These are phyloP conservation scores for Poecile montanus DNA, from an alignment of 2,797 vertebrate species.

Conservation along the genomic window DNA sequence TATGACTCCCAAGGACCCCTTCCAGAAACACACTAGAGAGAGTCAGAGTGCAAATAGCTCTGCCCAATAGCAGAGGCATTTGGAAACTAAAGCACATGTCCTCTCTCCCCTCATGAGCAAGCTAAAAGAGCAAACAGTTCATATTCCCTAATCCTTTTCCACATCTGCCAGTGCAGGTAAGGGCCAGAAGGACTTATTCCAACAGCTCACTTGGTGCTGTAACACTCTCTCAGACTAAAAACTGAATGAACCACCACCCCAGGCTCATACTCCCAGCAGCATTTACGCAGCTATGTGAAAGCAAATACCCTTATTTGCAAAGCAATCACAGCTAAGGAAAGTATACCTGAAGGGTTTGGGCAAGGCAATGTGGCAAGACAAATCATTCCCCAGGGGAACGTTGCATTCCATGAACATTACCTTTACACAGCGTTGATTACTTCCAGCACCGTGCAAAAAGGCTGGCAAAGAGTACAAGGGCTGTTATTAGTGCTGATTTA, in stretches of 20 bases:
- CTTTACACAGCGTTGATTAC: constrained; percentile 18
- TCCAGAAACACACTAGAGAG: neutral
- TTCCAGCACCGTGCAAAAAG: neutral
- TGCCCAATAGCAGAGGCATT: neutral
- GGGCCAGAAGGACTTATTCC: neutral
- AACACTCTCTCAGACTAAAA: neutral
- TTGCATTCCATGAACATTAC: neutral
- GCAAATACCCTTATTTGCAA: constrained; percentile 6
- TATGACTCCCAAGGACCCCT: neutral
- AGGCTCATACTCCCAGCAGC: neutral
- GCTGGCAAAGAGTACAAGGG: neutral
- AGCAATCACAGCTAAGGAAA: neutral
- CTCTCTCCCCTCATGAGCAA: neutral
- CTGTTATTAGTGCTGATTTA: constrained; percentile 17
- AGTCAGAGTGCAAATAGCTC: neutral
- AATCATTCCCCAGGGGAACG: neutral
- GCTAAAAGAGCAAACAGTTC: neutral
- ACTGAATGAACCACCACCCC: neutral
- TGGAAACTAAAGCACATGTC: neutral
- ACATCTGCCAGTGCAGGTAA: neutral
- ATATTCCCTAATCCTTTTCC: neutral
- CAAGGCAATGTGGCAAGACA: neutral
- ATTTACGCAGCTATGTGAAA: neutral
- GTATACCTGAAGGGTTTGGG: neutral
- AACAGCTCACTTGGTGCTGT: neutral